Base-by-base conservation (phyloP, 2,888 invertebrate genomes). In the Unio pictorum region DNA sequence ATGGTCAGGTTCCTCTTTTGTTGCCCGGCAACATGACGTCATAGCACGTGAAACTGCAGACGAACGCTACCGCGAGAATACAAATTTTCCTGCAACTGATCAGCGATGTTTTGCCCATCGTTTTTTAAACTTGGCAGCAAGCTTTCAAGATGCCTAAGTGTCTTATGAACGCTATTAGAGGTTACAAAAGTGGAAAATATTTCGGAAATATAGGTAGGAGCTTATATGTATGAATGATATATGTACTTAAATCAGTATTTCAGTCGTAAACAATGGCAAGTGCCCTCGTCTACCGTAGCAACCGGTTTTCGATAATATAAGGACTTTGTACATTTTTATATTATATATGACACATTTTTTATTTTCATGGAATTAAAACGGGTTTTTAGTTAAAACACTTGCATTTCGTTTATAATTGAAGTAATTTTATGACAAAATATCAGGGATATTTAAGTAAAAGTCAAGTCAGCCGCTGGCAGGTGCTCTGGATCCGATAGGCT, bases 71-170 rank as follows among this genome's bases (percentile, higher is more conserved):
- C 45, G 45, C 45, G 45, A 45, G 45, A 45, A 45, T 45, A 45
- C 45, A 15, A 45, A 45, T 45, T 45, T 45, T 45, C 45, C 45
- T 45, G 45, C 15, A 45, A 45, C 45, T 45, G 45, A 45, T 45
- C 45, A 45, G 8, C 45, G 45, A 45, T 45, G 45, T 15, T 45
- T 45, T 45, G 45, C 45, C 8, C 45, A 45, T 45, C 45, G 3
- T 45, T 45, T 45, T 15, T 15, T 11, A 45, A 45, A 45, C 15
- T 45, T 45, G 3, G 45, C 45, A 45, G 45, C 45, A 45, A 45
- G 45, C 3, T 45, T 45, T 60, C 34, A 88, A 61, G 55, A 84
- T 85, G 85, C 85, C 85, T 7, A 82, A 79, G 73, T 81, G 82
- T 72, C 76, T 82, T 30, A 69, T 86, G 65, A 75, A 84, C 67